phyloP scores from a whole-genome alignment of 2,888 invertebrate species.

The Ceratothoa steindachneri region DNA sequence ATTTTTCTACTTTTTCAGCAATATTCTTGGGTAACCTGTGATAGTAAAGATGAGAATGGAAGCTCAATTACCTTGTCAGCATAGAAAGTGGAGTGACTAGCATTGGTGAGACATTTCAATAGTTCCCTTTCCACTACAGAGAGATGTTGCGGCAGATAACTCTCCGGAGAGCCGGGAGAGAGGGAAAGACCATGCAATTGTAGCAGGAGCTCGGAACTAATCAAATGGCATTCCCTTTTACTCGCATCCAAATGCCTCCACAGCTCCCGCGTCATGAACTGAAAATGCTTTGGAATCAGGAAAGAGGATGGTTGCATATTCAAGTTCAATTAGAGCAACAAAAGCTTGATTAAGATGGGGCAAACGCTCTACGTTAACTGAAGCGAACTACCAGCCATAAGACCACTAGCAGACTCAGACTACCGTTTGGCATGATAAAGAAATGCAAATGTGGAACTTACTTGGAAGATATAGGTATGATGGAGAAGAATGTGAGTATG shows the following conservation, averaged over 20 bases:
- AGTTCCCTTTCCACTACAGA: constrained; percentile 2
- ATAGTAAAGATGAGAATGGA: no score
- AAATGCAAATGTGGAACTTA: no score
- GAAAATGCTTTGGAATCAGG: neutral
- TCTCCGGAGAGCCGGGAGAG: neutral
- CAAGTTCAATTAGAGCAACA: no score
- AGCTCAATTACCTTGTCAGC: neutral
- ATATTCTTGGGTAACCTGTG: no score
- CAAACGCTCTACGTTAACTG: no score
- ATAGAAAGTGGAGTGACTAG: neutral
- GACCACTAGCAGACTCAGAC: no score
- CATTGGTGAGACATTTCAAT: neutral
- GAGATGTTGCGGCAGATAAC: constrained; percentile 54
- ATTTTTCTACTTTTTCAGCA: no score
- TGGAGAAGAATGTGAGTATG: constrained; percentile 34
- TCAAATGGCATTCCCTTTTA: constrained; percentile 28
- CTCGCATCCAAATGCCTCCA: constrained; percentile 32
- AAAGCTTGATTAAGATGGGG: no score
- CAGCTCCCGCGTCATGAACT: constrained; percentile 38
- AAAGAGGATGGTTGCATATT: no score
- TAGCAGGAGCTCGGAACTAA: constrained; percentile 42
- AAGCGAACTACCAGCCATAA: no score
- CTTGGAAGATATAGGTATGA: constrained; percentile 42
- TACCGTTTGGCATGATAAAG: no score
- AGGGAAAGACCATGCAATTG: constrained; percentile 35